A percentile compares a stretch with the other conserved stretches of the same genome.
Evolutionary conservation across 2,797 vertebrate species (phyloP).

Genomic region (Gymnocypris eckloni): DNA sequence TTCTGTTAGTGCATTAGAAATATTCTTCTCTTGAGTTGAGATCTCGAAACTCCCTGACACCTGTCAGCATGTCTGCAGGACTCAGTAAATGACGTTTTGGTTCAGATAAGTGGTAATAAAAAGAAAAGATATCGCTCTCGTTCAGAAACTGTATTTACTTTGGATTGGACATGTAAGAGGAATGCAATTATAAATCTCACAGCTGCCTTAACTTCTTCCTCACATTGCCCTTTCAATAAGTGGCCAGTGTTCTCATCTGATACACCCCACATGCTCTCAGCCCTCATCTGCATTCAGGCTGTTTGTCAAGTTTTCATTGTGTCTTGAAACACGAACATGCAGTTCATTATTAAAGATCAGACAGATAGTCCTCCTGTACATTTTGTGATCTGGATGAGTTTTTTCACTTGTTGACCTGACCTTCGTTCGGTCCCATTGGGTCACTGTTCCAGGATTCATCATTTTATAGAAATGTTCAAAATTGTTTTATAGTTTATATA

Average conservation of each 20-base stretch:
- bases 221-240: background rate
- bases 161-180: constrained; percentile 11
- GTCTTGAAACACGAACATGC: background rate
- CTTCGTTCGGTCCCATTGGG: background rate
- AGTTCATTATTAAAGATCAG: background rate
- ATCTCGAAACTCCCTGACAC: background rate
- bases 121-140: background rate
- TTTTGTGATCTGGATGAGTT: background rate
- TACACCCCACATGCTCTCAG: background rate
- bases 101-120: background rate
- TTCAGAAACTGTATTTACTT: background rate
- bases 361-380: background rate
- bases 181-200: background rate
- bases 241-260: background rate
- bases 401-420: background rate
- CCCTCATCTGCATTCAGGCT: background rate
- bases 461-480: background rate
- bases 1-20: background rate
- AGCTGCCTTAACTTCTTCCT: background rate
- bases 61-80: background rate
- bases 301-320: background rate
- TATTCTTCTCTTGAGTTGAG: background rate
- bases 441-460: background rate
- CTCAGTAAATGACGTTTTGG: background rate
- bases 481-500: background rate